phyloP scores from a whole-genome alignment of 2,888 invertebrate species.

The Rhagium mordax region DNA sequence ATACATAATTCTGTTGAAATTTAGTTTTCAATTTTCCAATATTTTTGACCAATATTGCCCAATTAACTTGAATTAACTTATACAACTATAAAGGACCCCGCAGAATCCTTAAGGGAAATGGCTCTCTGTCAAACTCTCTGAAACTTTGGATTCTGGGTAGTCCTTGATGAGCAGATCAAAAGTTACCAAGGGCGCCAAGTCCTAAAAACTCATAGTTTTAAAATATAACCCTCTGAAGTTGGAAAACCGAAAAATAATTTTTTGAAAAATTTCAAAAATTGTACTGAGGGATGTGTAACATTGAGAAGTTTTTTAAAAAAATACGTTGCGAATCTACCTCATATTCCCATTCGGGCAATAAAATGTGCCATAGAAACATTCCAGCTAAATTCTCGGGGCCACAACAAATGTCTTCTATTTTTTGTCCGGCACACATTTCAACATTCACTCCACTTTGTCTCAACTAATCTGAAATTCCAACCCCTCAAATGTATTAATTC shows the following conservation, averaged over 20 bases:
- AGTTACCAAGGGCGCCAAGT: too few relatives aligned
- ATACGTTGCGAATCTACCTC: not conserved
- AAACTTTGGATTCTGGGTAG: too few relatives aligned
- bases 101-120: too few relatives aligned
- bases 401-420: not conserved
- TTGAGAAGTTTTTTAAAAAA: not conserved
- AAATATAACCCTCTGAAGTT: too few relatives aligned
- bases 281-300: not conserved
- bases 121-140: too few relatives aligned
- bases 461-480: slow-evolving; percentile 9
- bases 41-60: too few relatives aligned
- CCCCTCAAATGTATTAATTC: slow-evolving; percentile 1
- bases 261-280: not conserved
- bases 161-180: too few relatives aligned
- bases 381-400: not conserved
- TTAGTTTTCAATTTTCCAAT: too few relatives aligned
- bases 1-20: too few relatives aligned
- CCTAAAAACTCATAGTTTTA: too few relatives aligned
- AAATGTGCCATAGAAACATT: not conserved
- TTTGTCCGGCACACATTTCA: slow-evolving; percentile 1
- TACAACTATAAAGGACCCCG: too few relatives aligned
- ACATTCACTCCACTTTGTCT: not conserved
- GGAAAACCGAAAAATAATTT: not conserved
- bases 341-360: not conserved
- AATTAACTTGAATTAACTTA: too few relatives aligned